These are phyloP conservation scores for Metaphire vulgaris DNA, from an alignment of 1,140 invertebrate species.

Conservation along the genomic window DNA sequence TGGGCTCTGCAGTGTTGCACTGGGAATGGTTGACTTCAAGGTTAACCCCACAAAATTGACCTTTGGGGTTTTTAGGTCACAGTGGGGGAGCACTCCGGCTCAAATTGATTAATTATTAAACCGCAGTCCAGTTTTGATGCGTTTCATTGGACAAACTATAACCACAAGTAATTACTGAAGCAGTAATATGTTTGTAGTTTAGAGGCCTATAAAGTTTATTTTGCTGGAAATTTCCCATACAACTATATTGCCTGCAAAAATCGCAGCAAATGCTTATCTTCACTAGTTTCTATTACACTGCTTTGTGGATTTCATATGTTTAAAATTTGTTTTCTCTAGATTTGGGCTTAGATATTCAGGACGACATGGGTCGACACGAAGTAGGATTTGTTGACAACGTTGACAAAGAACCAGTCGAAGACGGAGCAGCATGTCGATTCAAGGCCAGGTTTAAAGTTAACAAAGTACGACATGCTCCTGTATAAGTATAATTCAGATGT, in stretches of 20 bases:
- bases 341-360: constrained; percentile 61
- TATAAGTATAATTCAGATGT: no score
- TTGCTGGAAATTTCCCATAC: constrained; percentile 57
- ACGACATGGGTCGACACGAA: constrained; percentile 62
- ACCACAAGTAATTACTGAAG: constrained; percentile 57
- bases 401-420: constrained; percentile 53
- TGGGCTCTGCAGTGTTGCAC: no score
- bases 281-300: no score
- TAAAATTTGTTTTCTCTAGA: constrained; percentile 45
- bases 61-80: no score
- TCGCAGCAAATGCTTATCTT: constrained; percentile 56
- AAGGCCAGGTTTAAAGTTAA: constrained; percentile 60
- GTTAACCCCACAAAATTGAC: no score
- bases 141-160: no score
- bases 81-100: no score
- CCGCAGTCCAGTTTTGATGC: no score
- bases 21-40: no score
- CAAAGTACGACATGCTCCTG: no score
- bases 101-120: no score
- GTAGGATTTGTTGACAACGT: constrained; percentile 62
- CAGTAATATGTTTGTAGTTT: constrained; percentile 56
- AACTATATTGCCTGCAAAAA: constrained; percentile 56
- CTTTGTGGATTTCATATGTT: no score
- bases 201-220: constrained; percentile 51
- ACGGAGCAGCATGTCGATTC: constrained; percentile 58